These are phyloP conservation scores for Pangasianodon hypophthalmus DNA, from an alignment of 2,113 vertebrate genomes.

Conservation along the genomic window DNA sequence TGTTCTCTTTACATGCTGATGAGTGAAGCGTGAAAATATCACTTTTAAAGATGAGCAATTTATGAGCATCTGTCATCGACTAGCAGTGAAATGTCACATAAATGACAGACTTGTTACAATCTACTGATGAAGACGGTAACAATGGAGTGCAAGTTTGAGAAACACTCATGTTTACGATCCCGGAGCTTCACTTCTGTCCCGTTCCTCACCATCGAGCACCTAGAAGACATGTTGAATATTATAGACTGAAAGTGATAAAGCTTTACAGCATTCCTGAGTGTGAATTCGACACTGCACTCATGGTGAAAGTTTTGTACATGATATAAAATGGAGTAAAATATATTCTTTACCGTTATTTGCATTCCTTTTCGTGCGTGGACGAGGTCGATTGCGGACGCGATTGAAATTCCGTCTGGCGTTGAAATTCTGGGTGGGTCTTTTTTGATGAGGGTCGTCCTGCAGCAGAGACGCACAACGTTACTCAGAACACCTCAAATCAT, in stretches of 20 bases:
- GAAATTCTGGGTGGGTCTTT: conserved; percentile 45
- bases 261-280: neutral
- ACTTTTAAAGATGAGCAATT: neutral
- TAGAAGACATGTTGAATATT: neutral
- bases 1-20: neutral
- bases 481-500: neutral
- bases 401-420: conserved; percentile 51
- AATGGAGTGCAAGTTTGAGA: neutral
- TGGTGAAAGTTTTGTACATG: neutral
- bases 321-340: neutral
- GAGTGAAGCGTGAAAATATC: neutral
- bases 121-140: neutral
- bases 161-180: neutral
- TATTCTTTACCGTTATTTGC: conserved; percentile 26
- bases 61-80: neutral
- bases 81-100: neutral
- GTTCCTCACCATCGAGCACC: conserved; percentile 62
- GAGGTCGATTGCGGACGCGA: conserved; percentile 28
- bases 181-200: neutral
- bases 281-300: neutral
- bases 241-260: neutral
- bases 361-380: conserved; percentile 51
- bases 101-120: neutral
- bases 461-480: neutral
- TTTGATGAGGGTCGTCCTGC: conserved; percentile 42